These are phyloP conservation scores for Syrrhaptes paradoxus DNA, from an alignment of 2,113 vertebrate genomes.

Conservation along the genomic window DNA sequence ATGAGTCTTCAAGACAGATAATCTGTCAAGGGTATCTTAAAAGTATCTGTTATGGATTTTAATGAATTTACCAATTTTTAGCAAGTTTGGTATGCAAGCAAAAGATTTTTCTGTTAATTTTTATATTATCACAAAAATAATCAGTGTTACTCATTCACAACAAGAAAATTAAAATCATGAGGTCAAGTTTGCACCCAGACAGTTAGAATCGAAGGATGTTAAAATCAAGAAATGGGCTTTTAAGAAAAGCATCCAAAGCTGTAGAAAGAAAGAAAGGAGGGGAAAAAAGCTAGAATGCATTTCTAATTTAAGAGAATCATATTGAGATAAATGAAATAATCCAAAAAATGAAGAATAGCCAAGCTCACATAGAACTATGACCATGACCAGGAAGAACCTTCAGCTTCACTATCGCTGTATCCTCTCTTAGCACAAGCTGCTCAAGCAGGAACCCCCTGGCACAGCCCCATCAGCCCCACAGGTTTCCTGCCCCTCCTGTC, in stretches of 20 bases:
- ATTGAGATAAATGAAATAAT: neutral
- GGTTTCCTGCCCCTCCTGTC: neutral
- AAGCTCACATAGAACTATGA: rapidly evolving
- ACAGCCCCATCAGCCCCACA: rapidly evolving
- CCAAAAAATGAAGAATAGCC: neutral
- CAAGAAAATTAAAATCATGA: neutral
- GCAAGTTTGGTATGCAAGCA: neutral
- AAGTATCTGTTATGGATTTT: neutral
- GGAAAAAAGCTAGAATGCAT: neutral
- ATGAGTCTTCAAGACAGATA: neutral
- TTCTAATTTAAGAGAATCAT: neutral
- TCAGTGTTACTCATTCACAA: neutral
- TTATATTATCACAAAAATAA: neutral
- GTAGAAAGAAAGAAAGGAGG: neutral
- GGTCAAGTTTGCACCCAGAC: neutral
- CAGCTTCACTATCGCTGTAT: neutral
- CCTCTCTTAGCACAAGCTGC: neutral
- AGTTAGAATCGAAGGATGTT: neutral
- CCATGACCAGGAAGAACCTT: neutral
- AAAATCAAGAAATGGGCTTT: neutral
- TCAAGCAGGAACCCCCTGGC: neutral
- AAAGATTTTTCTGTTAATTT: neutral
- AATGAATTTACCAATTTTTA: neutral
- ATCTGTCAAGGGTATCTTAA: neutral
- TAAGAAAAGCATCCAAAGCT: neutral